Percentiles rank a stretch among this genome's conserved stretches.
Evolutionary conservation across 23 tunicate genomes (phyloP).

Genomic region (Oikopleura dioica): DNA sequence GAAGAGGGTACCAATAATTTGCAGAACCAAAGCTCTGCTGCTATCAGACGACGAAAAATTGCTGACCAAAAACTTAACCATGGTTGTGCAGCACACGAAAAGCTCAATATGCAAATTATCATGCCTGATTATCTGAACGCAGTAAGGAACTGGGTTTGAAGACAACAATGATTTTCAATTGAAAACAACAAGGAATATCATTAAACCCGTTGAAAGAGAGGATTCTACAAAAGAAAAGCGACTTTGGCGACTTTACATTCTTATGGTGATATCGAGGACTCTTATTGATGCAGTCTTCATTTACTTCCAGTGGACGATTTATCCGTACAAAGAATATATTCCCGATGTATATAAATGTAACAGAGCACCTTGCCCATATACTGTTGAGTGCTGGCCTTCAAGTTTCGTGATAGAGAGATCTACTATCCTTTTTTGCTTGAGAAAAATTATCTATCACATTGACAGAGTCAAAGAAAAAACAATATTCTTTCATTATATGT

Average conservation of each 20-base stretch:
- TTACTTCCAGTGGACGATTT: not conserved
- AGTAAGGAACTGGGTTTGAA: too few relatives aligned
- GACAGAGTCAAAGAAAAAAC: not conserved
- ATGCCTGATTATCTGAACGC: not conserved
- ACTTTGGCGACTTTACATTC: not conserved
- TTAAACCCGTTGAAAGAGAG: too few relatives aligned
- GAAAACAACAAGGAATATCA: too few relatives aligned
- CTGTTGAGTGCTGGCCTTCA: slow-evolving; percentile 61
- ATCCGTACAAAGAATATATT: slow-evolving; percentile 23
- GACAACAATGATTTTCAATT: too few relatives aligned
- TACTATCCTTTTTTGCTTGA: too few relatives aligned
- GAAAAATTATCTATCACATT: too few relatives aligned
- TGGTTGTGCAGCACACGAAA: not conserved
- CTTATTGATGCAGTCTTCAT: not conserved
- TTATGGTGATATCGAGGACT: not conserved
- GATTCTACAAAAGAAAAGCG: not conserved
- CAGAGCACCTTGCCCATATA: slow-evolving; percentile 67
- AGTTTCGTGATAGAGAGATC: too few relatives aligned
- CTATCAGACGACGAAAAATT: not conserved
- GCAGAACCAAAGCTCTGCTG: not conserved
- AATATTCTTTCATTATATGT: slow-evolving; percentile 7
- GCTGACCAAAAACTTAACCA: not conserved
- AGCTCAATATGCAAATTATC: not conserved
- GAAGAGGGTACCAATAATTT: not conserved
- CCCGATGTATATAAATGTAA: slow-evolving; percentile 46